Evolutionary conservation across 1,140 invertebrate species (phyloP).

Genomic region (Nasonia longicornis): DNA sequence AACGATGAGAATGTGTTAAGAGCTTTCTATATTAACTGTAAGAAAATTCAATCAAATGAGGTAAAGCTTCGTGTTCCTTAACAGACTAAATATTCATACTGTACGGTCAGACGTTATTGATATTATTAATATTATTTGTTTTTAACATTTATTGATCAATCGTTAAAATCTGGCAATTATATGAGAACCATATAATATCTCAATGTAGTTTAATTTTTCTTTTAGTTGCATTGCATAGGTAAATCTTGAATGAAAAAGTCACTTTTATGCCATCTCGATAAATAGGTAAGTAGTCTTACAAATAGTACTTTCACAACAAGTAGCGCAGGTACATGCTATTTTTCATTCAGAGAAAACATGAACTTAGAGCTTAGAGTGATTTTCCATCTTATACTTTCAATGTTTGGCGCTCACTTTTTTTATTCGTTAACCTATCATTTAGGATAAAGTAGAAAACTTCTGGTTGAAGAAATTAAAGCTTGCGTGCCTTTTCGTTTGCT

Average conservation of each 20-base stretch:
- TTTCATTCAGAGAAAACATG: conserved; percentile 24
- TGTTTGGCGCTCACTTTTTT: conserved; percentile 19
- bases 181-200: conserved; percentile 11
- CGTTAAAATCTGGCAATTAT: background rate
- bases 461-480: conserved; percentile 13
- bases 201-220: background rate
- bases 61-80: conserved; percentile 33
- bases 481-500: background rate
- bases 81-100: conserved; percentile 16
- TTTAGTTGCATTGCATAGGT: background rate
- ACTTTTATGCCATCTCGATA: conserved; percentile 6
- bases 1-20: background rate
- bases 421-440: conserved; percentile 23
- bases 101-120: conserved; percentile 27
- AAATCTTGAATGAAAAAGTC: conserved; percentile 5
- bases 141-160: background rate
- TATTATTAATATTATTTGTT: conserved; percentile 19
- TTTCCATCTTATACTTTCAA: conserved; percentile 12
- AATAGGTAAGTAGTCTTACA: conserved; percentile 14
- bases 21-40: background rate
- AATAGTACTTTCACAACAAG: conserved; percentile 21
- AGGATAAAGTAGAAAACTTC: conserved; percentile 29
- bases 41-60: conserved; percentile 22
- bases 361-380: conserved; percentile 21
- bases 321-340: conserved; percentile 28